A percentile compares a stretch with the other conserved stretches of the same genome.
These are phyloP conservation scores for Drosophila arizonae DNA, from an alignment of 1,140 invertebrate species.

Conservation along the genomic window DNA sequence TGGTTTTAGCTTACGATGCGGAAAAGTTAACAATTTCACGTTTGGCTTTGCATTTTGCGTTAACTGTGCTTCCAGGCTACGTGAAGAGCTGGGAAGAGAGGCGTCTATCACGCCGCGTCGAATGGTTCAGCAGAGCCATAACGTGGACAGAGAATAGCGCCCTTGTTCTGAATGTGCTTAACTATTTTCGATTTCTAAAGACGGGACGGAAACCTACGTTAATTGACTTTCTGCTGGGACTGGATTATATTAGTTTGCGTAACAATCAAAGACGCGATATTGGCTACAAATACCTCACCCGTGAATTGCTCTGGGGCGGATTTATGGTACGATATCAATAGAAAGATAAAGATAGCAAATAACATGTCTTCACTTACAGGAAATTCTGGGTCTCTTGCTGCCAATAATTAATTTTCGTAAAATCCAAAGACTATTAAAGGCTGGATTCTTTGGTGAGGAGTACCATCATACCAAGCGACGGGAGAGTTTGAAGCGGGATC, in stretches of 20 bases:
- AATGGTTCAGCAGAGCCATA: slow-evolving; percentile 83
- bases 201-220: slow-evolving; percentile 86
- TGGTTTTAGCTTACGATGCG: slow-evolving; percentile 85
- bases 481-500: slow-evolving; percentile 19
- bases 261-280: slow-evolving; percentile 83
- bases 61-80: slow-evolving; percentile 84
- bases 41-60: slow-evolving; percentile 84
- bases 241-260: slow-evolving; percentile 84
- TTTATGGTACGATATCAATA: slow-evolving; percentile 85
- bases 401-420: slow-evolving; percentile 86
- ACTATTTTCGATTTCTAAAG: slow-evolving; percentile 86
- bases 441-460: slow-evolving; percentile 41
- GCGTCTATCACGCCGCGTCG: slow-evolving; percentile 83
- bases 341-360: not conserved
- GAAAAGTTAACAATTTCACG: slow-evolving; percentile 83
- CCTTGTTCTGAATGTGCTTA: slow-evolving; percentile 85
- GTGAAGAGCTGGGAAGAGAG: slow-evolving; percentile 84
- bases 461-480: slow-evolving; percentile 12
- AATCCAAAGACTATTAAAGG: slow-evolving; percentile 82
- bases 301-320: slow-evolving; percentile 87
- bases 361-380: slow-evolving; percentile 80
- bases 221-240: slow-evolving; percentile 84
- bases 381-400: slow-evolving; percentile 85
- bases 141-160: slow-evolving; percentile 84
- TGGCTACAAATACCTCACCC: slow-evolving; percentile 86